Evolutionary conservation across 2,797 vertebrate species (phyloP), one percentile per base, ranked within the genome.

Genomic region (Cheirogaleus major): DNA sequence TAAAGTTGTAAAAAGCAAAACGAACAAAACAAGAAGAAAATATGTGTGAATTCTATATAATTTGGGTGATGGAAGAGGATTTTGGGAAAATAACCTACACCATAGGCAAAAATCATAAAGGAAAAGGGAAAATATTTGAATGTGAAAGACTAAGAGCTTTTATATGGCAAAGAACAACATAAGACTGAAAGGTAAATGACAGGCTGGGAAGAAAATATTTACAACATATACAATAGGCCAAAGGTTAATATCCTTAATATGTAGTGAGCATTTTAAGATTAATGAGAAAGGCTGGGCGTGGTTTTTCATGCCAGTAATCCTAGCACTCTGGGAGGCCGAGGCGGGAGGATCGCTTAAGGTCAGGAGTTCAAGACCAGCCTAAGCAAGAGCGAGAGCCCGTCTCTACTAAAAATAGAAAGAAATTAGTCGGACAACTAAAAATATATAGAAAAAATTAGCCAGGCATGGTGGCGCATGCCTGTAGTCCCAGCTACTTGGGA

Each of bases 101-200:
- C 32, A 25, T 30, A 78, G n/a, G n/a, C 3, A 48, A 78, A 65
- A 93, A 50, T 50, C 27, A 84, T 59, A 80, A 81, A 93, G 55
- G 45, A 76, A 83, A 95, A 96, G 32, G 22, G 23, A 27, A 88
- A 89, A 91, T 12, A 52, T 72, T 90, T 93, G n/a, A 73, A 73
- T 90, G 52, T 73, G 52, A 95, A 84, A 88, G 57, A 78, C 30
- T 27, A 63, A 81, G 65, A 55, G 9, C 22, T 81, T 88, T 91
- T 76, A 2, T 55, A 22, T 76, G 22, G 78, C 25, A 76, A 57
- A 94, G 22, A 92, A 59, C 1, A 3, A 59, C 0, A 0, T 32
- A 55, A 94, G 63, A 85, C 69, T 38, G 7, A 89, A 89, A 89
- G 52, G 67, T 50, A 79, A 91, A 72, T 93, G 55, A 38, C 67